phyloP scores from a whole-genome alignment of 1,140 invertebrate species.

The Ectropis grisescens region DNA sequence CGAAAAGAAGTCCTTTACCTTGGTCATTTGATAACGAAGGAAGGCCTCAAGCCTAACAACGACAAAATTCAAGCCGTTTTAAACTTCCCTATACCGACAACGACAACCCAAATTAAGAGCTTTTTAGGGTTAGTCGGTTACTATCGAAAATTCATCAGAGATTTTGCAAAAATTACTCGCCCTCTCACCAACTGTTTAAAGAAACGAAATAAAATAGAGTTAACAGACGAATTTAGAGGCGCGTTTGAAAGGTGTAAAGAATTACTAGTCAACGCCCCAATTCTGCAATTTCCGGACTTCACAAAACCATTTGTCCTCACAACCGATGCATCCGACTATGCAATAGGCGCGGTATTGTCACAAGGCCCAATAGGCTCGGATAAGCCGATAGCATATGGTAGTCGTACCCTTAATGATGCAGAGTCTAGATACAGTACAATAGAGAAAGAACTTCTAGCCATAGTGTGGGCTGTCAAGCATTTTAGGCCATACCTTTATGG shows the following conservation, averaged over 20 bases:
- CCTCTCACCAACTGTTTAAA: conserved; percentile 18
- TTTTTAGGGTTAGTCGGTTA: conserved; percentile 33
- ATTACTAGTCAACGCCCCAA: conserved; percentile 13
- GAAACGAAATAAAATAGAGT: conserved; percentile 12
- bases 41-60: conserved; percentile 12
- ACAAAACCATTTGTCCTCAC: conserved; percentile 17
- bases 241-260: conserved; percentile 19
- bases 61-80: conserved; percentile 13
- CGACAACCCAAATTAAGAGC: conserved; percentile 11
- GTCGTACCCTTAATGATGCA: conserved; percentile 11
- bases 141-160: conserved; percentile 30
- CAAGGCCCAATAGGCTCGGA: conserved; percentile 13
- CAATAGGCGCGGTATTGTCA: conserved; percentile 15
- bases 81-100: conserved; percentile 10
- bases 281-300: conserved; percentile 18
- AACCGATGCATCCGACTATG: conserved; percentile 17
- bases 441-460: conserved; percentile 14
- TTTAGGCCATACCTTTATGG: conserved; percentile 15
- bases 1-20: conserved; percentile 9
- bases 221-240: conserved; percentile 9
- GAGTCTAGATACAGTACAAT: conserved; percentile 13
- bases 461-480: conserved; percentile 12
- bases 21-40: conserved; percentile 10
- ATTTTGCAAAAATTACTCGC: conserved; percentile 17
- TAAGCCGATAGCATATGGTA: conserved; percentile 18